phyloP scores from a whole-genome alignment of 2,888 invertebrate genomes.

The Axea sp. region DNA sequence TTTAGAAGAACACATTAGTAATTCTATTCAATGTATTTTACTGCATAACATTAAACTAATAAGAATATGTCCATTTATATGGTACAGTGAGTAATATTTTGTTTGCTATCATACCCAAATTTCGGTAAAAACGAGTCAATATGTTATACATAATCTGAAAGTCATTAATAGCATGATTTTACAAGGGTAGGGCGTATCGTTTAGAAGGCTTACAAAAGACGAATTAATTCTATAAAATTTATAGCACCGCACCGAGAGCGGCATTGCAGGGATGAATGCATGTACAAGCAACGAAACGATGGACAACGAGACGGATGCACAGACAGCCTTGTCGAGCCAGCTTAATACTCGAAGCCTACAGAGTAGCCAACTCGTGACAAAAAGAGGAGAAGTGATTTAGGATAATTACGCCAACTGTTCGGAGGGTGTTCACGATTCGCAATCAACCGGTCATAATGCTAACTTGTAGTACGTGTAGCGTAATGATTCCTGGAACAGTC shows the following conservation, averaged over 20 bases:
- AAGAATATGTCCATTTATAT: too few relatives aligned
- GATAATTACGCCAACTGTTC: conserved; percentile 74
- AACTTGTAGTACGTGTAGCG: conserved; percentile 60
- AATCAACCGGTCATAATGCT: conserved; percentile 68
- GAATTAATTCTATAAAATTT: conserved; percentile 73
- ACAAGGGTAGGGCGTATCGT: conserved; percentile 59
- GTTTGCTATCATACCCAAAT: too few relatives aligned
- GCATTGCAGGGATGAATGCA: conserved; percentile 58
- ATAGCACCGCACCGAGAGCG: conserved; percentile 65
- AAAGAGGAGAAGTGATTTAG: conserved; percentile 70
- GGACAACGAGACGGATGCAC: conserved; percentile 63
- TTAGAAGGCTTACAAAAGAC: conserved; percentile 68
- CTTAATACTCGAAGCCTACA: conserved; percentile 59
- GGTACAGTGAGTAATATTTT: too few relatives aligned
- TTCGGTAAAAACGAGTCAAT: conserved; percentile 24
- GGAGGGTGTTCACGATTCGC: conserved; percentile 68
- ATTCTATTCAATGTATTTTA: too few relatives aligned
- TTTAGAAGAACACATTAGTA: too few relatives aligned
- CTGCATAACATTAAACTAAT: too few relatives aligned
- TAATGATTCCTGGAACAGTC: conserved; percentile 72
- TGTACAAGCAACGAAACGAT: conserved; percentile 65
- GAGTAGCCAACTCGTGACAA: conserved; percentile 60
- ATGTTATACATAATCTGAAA: conserved; percentile 38
- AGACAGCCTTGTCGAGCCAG: conserved; percentile 56
- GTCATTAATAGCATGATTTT: conserved; percentile 67